Evolutionary conservation across 2,113 vertebrate species (phyloP).

Genomic region (Siphamia tubifer): DNA sequence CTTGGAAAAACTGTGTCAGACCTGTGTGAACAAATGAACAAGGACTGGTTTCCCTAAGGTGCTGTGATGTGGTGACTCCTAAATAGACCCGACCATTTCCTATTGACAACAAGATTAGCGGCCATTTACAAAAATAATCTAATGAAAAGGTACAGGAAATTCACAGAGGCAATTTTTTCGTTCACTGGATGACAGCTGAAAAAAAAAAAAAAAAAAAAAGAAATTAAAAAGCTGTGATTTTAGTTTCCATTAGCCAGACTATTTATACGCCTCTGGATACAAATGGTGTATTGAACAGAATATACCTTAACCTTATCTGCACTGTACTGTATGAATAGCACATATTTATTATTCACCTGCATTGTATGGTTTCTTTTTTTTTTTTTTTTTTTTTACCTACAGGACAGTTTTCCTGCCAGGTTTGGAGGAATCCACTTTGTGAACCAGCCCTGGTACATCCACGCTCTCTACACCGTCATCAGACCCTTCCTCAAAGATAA

Average conservation of each 20-base stretch:
- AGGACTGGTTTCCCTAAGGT: slow-evolving; percentile 22
- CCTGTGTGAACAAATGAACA: slow-evolving; percentile 22
- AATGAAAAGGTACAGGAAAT: slow-evolving; percentile 43
- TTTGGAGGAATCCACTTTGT: slow-evolving; percentile 99
- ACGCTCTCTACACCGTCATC: slow-evolving; percentile 97
- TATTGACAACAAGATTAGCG: slow-evolving; percentile 46
- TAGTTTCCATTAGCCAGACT: too few species aligned
- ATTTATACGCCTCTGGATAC: too few species aligned
- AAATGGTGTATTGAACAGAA: too few species aligned
- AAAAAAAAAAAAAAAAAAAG: too few species aligned
- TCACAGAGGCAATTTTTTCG: slow-evolving; percentile 35
- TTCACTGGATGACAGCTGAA: neutral
- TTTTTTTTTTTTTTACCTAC: slow-evolving; percentile 48
- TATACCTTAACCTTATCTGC: neutral
- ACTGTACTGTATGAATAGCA: too few species aligned
- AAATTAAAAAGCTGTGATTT: too few species aligned
- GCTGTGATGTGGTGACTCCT: neutral
- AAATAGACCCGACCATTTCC: slow-evolving; percentile 47
- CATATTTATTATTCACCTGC: neutral
- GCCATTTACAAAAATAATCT: slow-evolving; percentile 39
- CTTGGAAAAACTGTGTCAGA: slow-evolving; percentile 4
- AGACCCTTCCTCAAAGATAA: slow-evolving; percentile 98
- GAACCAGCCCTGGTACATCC: slow-evolving; percentile 99
- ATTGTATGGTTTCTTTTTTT: too few species aligned
- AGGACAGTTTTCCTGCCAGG: slow-evolving; percentile 97